These are phyloP conservation scores for Sinella curviseta DNA, from an alignment of 1,140 invertebrate species.

Conservation along the genomic window DNA sequence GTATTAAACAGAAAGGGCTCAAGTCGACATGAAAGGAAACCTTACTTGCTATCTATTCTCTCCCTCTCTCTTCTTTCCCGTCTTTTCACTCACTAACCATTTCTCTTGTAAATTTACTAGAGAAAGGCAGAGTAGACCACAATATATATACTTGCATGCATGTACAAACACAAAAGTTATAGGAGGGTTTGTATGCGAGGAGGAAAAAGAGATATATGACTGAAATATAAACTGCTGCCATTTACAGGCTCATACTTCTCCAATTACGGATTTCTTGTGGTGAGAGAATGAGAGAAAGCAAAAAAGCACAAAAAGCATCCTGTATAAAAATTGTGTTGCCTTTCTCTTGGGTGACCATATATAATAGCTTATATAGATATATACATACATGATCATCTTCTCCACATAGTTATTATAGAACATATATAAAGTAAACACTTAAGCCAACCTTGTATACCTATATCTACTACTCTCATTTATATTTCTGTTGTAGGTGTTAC, in stretches of 20 bases:
- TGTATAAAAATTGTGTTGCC: background rate
- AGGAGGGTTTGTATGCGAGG: too few relatives aligned
- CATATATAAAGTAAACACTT: background rate
- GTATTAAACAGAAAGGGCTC: slow-evolving; percentile 13
- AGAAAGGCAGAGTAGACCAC: background rate
- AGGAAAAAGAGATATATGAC: slow-evolving; percentile 5
- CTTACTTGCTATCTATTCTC: background rate
- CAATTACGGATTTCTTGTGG: slow-evolving; percentile 47
- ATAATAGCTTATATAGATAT: background rate
- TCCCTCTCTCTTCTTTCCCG: background rate
- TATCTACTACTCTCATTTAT: background rate
- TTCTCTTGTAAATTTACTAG: slow-evolving; percentile 9
- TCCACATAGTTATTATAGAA: background rate
- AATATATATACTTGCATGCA: slow-evolving; percentile 1
- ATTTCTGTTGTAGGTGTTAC: slow-evolving; percentile 43
- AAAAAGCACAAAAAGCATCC: background rate
- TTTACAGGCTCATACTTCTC: slow-evolving; percentile 41
- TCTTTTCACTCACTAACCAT: background rate
- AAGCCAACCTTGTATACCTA: background rate
- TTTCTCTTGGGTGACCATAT: too few relatives aligned
- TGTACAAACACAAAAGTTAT: slow-evolving; percentile 6
- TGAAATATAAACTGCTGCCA: slow-evolving; percentile 32
- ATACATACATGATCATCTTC: background rate
- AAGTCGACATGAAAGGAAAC: slow-evolving; percentile 1
- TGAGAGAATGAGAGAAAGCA: slow-evolving; percentile 30